phyloP scores from a whole-genome alignment of 2,888 invertebrate species.

The Peribatodes rhomboidaria region DNA sequence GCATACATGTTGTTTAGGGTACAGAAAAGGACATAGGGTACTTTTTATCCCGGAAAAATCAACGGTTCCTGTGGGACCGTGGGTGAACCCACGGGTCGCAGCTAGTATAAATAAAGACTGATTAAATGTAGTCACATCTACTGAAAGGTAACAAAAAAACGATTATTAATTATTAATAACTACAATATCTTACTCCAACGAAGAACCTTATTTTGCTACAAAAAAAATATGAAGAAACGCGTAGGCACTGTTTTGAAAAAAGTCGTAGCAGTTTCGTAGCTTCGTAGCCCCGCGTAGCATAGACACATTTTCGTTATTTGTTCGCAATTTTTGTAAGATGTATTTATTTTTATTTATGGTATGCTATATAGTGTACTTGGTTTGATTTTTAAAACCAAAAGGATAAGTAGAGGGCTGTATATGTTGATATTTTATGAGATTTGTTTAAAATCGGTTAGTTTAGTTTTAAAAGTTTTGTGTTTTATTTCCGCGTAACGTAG shows the following conservation, averaged over 20 bases:
- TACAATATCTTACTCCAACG: not conserved
- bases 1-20: no score
- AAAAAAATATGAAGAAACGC: not conserved
- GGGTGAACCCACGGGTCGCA: no score
- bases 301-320: constrained; percentile 15
- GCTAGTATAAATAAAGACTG: no score
- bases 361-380: constrained; percentile 1
- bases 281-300: constrained; percentile 50
- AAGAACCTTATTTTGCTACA: not conserved
- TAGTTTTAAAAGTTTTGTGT: no score
- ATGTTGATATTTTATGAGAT: not conserved
- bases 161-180: not conserved
- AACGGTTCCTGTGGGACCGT: no score
- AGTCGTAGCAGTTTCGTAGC: constrained; percentile 51
- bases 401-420: not conserved
- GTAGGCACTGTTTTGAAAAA: constrained; percentile 17
- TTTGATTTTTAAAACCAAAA: not conserved
- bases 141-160: not conserved
- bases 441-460: not conserved
- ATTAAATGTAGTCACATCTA: not conserved
- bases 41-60: no score
- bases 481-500: not conserved
- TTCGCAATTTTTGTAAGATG: constrained; percentile 10
- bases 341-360: constrained; percentile 11
- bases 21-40: no score